Percentiles rank a stretch among this genome's conserved stretches.
phyloP scores from a whole-genome alignment of 2,113 vertebrate species.

The Notarius quadriscutis region DNA sequence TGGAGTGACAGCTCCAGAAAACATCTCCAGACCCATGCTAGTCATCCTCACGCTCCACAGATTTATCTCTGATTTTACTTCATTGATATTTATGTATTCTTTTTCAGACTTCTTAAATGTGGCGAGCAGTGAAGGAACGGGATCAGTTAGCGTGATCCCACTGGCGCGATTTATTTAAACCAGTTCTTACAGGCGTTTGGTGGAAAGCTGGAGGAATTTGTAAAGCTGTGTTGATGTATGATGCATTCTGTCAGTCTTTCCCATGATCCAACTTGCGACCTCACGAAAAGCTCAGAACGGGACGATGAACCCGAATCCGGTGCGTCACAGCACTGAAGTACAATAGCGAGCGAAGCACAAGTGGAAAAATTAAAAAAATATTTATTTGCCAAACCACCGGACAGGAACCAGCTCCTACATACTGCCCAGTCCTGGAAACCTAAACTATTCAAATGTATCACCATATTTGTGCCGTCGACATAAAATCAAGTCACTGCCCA shows the following conservation, averaged over 20 bases:
- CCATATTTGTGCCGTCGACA: not conserved
- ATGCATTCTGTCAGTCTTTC: not conserved
- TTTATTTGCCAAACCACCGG: not conserved
- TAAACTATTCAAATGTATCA: not conserved
- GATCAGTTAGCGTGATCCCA: not conserved
- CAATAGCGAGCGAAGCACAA: not conserved
- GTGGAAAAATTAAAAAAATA: not conserved
- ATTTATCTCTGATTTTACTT: slow-evolving; percentile 14
- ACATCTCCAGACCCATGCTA: slow-evolving; percentile 15
- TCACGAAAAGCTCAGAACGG: not conserved
- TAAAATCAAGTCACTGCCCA: not conserved
- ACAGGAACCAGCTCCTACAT: no score
- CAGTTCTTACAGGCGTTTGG: not conserved
- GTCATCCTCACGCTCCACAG: slow-evolving; percentile 8
- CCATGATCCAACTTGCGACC: not conserved
- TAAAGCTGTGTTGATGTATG: slow-evolving; percentile 10
- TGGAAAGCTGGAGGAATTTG: not conserved
- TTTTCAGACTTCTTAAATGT: not conserved
- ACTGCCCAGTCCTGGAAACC: not conserved
- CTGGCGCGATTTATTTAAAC: not conserved
- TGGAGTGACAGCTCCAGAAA: slow-evolving; percentile 27
- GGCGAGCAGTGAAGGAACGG: slow-evolving; percentile 1
- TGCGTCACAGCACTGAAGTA: not conserved
- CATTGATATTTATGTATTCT: slow-evolving; percentile 22
- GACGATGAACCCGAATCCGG: not conserved